phyloP scores from a whole-genome alignment of 2,797 vertebrate genomes.

The Aselliscus stoliczkanus region DNA sequence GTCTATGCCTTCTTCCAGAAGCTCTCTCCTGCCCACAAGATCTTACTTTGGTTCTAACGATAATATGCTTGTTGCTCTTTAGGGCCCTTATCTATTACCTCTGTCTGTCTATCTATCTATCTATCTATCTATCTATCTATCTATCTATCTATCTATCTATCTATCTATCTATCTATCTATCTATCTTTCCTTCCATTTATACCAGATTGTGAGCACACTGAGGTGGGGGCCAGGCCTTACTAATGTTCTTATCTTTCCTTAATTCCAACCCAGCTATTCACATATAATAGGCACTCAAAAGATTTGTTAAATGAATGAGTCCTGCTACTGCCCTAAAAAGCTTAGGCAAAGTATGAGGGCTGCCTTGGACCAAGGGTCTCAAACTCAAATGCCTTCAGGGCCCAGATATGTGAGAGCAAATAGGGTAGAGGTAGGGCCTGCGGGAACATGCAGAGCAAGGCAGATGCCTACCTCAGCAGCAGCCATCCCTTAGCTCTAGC shows the following conservation, averaged over 20 bases:
- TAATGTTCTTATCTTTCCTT: not conserved
- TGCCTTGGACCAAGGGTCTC: not conserved
- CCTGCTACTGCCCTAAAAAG: not conserved
- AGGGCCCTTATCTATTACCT: not conserved
- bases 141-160: not conserved
- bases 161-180: not conserved
- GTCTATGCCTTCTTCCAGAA: not conserved
- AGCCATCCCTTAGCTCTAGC: not conserved
- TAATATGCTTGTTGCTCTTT: not conserved
- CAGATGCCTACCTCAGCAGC: accelerated
- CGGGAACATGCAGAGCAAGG: accelerated
- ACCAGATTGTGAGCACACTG: not conserved
- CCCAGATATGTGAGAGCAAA: not conserved
- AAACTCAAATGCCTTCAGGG: not conserved
- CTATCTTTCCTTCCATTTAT: not conserved
- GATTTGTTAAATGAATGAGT: not conserved
- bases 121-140: not conserved
- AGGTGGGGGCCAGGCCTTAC: not conserved
- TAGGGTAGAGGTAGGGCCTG: accelerated
- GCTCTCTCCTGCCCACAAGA: not conserved
- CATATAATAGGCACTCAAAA: not conserved
- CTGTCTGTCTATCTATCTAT: not conserved
- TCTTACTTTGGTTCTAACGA: not conserved
- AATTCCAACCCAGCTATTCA: not conserved
- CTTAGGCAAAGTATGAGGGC: not conserved